Evolutionary conservation across 2,888 invertebrate species (phyloP), one percentile per base, ranked within the genome.

Genomic region (Parochlus steinenii): DNA sequence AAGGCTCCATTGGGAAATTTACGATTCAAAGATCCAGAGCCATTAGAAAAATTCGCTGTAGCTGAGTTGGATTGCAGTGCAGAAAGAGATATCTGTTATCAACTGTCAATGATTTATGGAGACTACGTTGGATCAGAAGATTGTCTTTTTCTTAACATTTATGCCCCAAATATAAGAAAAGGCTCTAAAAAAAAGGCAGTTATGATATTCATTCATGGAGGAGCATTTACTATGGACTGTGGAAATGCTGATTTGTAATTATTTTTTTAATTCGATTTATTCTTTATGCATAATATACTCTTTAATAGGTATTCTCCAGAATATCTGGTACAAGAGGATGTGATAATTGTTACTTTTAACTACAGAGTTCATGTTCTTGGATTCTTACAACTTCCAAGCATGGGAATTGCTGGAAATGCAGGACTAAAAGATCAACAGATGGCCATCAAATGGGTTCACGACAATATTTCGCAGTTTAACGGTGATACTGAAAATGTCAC

Each of bases 1-100:
- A 61, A 62, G 38, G 65, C 70, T 15, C 69, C 70, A 11, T 31
- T 68, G 17, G 65, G 56, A 2, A 44, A 51, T 4, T 42, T 61
- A 4, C 46, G 61, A 29, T 62, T 56, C 38, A 47, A 50, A 43
- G 60, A 53, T n/a, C 56, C 61, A 0, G 25, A 50, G 31, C 49
- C 56, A 5, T 22, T 56, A 12, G 42, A 47, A n/a, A 47, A 47
- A 20, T 54, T 58, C 35, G 25, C 32, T 2, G 40, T 48, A 14
- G 35, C 42, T 2, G 52, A 52, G 22, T 43, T 62, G n/a, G 51
- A 52, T 39, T 58, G 58, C 39, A 47, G 46, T 7, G 43, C 47
- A 23, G 55, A 58, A 19, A 43, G 57, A 1, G 43, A 49, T 30
- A 41, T 49, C 2, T 49, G 50, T 1, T 47, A 50, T 31, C 58